phyloP scores from a whole-genome alignment of 1,140 invertebrate genomes.

The Apis mellifera region Amel_HAv3.1 CM009933.2:8166501-8167000 shows the following conservation, averaged over 20 bases:
- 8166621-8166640: conserved; percentile 9
- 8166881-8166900: background rate
- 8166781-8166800: background rate
- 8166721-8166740: background rate
- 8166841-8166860: background rate
- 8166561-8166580: too few relatives aligned
- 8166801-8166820: conserved; percentile 12
- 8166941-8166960: background rate
- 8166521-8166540: too few relatives aligned
- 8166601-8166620: background rate
- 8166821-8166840: background rate
- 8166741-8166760: background rate
- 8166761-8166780: conserved; percentile 10
- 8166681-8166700: background rate
- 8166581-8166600: too few relatives aligned
- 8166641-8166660: conserved; percentile 29
- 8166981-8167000: background rate
- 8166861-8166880: background rate
- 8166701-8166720: background rate
- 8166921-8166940: background rate
- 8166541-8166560: too few relatives aligned
- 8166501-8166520: too few relatives aligned
- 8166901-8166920: background rate
- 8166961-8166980: background rate
- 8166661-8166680: conserved; percentile 18